Percentiles rank a stretch among this genome's conserved stretches.
These are phyloP conservation scores for Drosophila ambigua DNA, from an alignment of 1,140 invertebrate species.

Conservation along the genomic window DNA sequence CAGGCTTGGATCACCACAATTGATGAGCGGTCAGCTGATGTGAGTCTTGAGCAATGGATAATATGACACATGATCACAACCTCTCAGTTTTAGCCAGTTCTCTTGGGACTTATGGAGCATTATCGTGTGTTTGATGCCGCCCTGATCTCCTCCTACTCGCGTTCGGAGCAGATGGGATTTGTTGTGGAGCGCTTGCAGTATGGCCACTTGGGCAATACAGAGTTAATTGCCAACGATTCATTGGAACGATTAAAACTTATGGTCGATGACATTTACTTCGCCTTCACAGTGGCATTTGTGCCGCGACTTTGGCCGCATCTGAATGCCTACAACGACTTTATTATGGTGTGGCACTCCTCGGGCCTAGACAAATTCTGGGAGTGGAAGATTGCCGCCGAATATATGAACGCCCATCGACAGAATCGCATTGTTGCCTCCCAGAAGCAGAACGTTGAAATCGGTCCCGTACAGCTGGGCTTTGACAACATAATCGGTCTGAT, in stretches of 20 bases:
- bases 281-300: conserved; percentile 57
- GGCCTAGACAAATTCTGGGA: conserved; percentile 77
- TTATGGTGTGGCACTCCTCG: conserved; percentile 66
- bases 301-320: conserved; percentile 67
- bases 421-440: conserved; percentile 66
- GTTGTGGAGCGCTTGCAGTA: conserved; percentile 70
- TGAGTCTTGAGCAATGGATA: conserved; percentile 18
- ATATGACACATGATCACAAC: not conserved
- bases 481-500: conserved; percentile 70
- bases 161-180: conserved; percentile 72
- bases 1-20: conserved; percentile 60
- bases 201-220: conserved; percentile 68
- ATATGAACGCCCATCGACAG: conserved; percentile 66
- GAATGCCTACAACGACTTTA: conserved; percentile 58
- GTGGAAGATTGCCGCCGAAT: conserved; percentile 67
- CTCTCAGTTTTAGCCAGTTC: conserved; percentile 44
- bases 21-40: conserved; percentile 43
- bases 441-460: conserved; percentile 52
- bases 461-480: conserved; percentile 67
- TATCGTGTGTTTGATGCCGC: conserved; percentile 44
- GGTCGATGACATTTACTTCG: conserved; percentile 73
- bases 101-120: conserved; percentile 46
- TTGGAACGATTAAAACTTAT: conserved; percentile 68
- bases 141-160: conserved; percentile 43
- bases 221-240: conserved; percentile 60